These are phyloP conservation scores for Leucophora obtusa DNA, from an alignment of 2,888 invertebrate species.

Conservation along the genomic window DNA sequence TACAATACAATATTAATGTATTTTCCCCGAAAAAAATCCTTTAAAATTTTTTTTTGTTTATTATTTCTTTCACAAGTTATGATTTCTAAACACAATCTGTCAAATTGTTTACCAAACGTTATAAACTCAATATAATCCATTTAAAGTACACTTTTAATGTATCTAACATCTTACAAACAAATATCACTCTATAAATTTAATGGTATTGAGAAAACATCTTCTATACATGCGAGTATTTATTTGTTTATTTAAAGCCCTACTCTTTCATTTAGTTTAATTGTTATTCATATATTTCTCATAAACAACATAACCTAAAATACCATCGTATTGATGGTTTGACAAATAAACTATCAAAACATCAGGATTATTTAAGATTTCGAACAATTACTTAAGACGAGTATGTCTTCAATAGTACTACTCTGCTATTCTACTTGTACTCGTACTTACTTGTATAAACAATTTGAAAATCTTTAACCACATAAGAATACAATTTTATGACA, in stretches of 20 bases:
- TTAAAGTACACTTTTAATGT: neutral
- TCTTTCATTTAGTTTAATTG: neutral
- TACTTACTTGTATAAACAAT: neutral
- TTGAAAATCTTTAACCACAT: slow-evolving; percentile 19
- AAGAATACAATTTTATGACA: slow-evolving; percentile 16
- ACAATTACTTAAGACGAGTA: slow-evolving; percentile 15
- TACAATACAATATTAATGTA: no score
- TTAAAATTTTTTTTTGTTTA: no score
- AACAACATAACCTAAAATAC: slow-evolving; percentile 7
- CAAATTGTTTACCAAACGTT: no score
- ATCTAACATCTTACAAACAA: slow-evolving; percentile 6
- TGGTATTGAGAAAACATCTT: neutral
- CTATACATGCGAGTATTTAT: neutral
- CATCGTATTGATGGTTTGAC: slow-evolving; percentile 17
- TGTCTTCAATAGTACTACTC: slow-evolving; percentile 1
- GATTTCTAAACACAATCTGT: no score
- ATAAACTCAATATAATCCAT: no score
- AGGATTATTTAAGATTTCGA: slow-evolving; percentile 38
- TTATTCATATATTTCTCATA: neutral
- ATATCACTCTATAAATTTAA: neutral
- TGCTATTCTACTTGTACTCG: neutral
- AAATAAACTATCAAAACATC: slow-evolving; percentile 54
- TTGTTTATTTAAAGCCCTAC: slow-evolving; percentile 35
- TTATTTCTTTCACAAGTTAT: no score
- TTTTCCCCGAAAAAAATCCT: no score